Percentiles rank a stretch among this genome's conserved stretches.
phyloP scores from a whole-genome alignment of 2,888 invertebrate species.

The Portevinia maculata region DNA sequence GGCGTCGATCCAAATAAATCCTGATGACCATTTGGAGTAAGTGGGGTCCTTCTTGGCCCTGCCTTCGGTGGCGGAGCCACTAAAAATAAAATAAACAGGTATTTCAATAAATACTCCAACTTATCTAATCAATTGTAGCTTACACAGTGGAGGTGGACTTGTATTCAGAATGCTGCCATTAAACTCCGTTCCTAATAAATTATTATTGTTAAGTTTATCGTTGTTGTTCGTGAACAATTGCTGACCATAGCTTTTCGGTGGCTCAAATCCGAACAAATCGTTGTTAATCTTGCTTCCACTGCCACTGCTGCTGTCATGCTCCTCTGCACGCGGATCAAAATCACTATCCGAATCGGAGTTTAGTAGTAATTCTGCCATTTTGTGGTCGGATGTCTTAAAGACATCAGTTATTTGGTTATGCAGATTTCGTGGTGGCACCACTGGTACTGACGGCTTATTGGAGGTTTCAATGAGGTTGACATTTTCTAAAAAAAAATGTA shows the following conservation, averaged over 20 bases:
- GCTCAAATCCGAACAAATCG: constrained; percentile 83
- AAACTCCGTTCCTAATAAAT: constrained; percentile 78
- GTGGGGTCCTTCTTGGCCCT: constrained; percentile 83
- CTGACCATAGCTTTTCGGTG: constrained; percentile 82
- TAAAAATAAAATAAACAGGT: constrained; percentile 79
- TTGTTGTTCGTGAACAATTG: constrained; percentile 83
- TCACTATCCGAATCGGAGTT: constrained; percentile 92
- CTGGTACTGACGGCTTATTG: constrained; percentile 80
- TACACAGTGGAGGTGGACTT: constrained; percentile 88
- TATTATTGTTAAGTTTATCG: constrained; percentile 79
- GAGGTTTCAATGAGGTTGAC: constrained; percentile 82
- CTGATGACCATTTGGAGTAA: constrained; percentile 83
- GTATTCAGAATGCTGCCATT: constrained; percentile 77
- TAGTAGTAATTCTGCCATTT: constrained; percentile 89
- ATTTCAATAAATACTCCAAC: neutral
- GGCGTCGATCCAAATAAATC: constrained; percentile 93
- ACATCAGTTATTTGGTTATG: constrained; percentile 84
- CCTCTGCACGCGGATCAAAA: constrained; percentile 94
- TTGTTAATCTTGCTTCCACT: constrained; percentile 80
- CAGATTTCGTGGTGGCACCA: constrained; percentile 82
- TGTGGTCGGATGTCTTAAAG: constrained; percentile 88
- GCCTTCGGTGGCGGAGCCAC: constrained; percentile 96
- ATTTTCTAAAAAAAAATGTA: constrained; percentile 71
- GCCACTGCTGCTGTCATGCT: constrained; percentile 83
- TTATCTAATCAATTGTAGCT: constrained; percentile 80